Evolutionary conservation across 2,888 invertebrate species (phyloP).

Genomic region (Chymomyza caudatula): DNA sequence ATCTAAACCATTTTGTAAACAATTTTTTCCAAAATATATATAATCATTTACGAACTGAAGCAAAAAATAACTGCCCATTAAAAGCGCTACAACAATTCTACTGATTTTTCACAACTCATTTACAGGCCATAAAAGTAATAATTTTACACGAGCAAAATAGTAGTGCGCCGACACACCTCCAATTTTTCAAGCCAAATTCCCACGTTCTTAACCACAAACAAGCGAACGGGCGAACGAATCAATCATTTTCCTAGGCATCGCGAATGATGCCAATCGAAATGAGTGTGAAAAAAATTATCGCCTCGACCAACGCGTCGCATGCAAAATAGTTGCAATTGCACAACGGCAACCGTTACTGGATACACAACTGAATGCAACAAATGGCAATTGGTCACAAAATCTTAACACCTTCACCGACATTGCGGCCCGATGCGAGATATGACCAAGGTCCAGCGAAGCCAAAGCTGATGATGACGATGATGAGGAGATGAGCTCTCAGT

Average conservation of each 20-base stretch:
- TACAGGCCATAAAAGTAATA: conserved; percentile 55
- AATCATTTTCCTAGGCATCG: conserved; percentile 58
- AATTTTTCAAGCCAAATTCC: conserved; percentile 63
- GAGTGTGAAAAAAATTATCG: conserved; percentile 13
- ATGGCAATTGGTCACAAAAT: conserved; percentile 68
- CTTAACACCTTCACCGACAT: conserved; percentile 70
- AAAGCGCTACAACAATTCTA: conserved; percentile 31
- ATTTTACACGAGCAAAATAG: conserved; percentile 46
- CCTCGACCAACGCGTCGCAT: conserved; percentile 22
- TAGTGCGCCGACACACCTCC: conserved; percentile 68
- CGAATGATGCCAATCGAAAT: conserved; percentile 14
- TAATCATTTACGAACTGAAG: neutral
- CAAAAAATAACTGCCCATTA: neutral
- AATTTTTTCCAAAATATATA: neutral
- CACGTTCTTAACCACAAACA: conserved; percentile 61
- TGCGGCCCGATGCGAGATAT: conserved; percentile 27
- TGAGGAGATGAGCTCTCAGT: conserved; percentile 68
- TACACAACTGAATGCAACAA: conserved; percentile 25
- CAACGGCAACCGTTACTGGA: conserved; percentile 48
- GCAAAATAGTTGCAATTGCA: conserved; percentile 47
- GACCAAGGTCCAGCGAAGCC: conserved; percentile 1
- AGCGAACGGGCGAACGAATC: conserved; percentile 46
- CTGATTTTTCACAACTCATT: conserved; percentile 57
- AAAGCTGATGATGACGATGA: conserved; percentile 25
- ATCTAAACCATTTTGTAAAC: neutral